phyloP scores from a whole-genome alignment of 2,797 vertebrate genomes.

The Paratrypauchen microcephalus region DNA sequence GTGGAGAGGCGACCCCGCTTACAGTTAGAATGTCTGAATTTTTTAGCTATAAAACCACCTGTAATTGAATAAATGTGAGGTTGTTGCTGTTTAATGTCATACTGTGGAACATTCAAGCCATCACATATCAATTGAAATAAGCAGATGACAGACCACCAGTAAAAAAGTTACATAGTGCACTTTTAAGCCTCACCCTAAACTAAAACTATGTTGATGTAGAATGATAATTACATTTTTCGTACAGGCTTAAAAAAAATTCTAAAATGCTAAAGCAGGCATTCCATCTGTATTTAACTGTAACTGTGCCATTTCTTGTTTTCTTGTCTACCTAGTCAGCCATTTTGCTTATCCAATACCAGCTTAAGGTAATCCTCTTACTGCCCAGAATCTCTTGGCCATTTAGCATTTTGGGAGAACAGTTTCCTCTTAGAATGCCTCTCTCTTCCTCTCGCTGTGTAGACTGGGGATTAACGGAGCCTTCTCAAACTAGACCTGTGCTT shows the following conservation, averaged over 20 bases:
- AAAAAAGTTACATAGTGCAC: too few relatives aligned
- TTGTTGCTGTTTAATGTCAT: too few relatives aligned
- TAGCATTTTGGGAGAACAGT: conserved; percentile 21
- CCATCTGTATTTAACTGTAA: background rate
- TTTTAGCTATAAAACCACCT: too few relatives aligned
- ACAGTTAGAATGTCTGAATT: too few relatives aligned
- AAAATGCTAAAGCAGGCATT: background rate
- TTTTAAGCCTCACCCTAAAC: too few relatives aligned
- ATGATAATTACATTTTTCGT: background rate
- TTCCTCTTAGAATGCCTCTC: conserved; percentile 14
- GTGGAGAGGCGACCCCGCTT: too few relatives aligned
- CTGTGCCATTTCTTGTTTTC: background rate
- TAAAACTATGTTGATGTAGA: too few relatives aligned
- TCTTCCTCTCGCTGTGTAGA: conserved; percentile 1
- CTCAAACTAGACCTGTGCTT: background rate
- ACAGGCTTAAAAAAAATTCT: background rate
- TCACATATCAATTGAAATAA: too few relatives aligned
- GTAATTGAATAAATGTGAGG: too few relatives aligned
- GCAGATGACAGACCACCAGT: too few relatives aligned
- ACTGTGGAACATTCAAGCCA: too few relatives aligned
- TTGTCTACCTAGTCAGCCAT: background rate
- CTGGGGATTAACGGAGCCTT: background rate
- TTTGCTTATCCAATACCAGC: conserved; percentile 10
- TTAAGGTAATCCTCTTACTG: conserved; percentile 21
- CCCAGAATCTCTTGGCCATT: conserved; percentile 23